Evolutionary conservation across 2,113 vertebrate species (phyloP).

Genomic region (Gobiocypris rarus): DNA sequence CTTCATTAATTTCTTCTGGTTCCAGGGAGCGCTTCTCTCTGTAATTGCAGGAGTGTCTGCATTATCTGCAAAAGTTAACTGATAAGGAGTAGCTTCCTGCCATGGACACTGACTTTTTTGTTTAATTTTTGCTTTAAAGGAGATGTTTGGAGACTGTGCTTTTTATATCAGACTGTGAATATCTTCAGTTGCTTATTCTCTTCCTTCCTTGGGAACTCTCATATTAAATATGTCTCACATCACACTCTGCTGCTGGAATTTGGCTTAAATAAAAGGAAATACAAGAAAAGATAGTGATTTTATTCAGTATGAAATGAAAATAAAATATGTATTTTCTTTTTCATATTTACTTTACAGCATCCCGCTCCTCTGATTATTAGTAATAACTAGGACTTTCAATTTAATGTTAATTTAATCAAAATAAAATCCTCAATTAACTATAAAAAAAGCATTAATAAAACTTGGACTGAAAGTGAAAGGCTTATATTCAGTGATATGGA

Average conservation of each 20-base stretch:
- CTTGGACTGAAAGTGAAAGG: background rate
- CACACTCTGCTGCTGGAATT: slow-evolving; percentile 1
- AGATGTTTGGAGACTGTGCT: slow-evolving; percentile 36
- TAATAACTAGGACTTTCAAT: background rate
- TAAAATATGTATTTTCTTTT: background rate
- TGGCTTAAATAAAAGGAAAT: background rate
- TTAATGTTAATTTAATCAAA: background rate
- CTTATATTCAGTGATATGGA: background rate
- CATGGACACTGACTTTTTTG: slow-evolving; percentile 36
- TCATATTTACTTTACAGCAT: background rate
- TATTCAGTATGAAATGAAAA: background rate
- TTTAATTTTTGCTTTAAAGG: slow-evolving; percentile 28
- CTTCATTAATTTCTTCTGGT: slow-evolving; percentile 34
- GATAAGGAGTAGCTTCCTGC: slow-evolving; percentile 38
- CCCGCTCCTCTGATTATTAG: background rate
- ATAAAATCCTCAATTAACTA: background rate
- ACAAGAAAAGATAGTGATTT: background rate
- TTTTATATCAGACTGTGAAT: slow-evolving; percentile 41
- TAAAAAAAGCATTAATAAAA: background rate
- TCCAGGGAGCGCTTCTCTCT: slow-evolving; percentile 4
- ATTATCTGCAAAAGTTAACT: slow-evolving; percentile 36
- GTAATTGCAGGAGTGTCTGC: slow-evolving; percentile 28
- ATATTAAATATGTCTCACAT: slow-evolving; percentile 5
- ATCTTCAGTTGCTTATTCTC: slow-evolving; percentile 13
- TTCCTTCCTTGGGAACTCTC: slow-evolving; percentile 9